Conservation (phyloP, 2,888 invertebrate species). For the Branchipolynoe longqiensis region DNA sequence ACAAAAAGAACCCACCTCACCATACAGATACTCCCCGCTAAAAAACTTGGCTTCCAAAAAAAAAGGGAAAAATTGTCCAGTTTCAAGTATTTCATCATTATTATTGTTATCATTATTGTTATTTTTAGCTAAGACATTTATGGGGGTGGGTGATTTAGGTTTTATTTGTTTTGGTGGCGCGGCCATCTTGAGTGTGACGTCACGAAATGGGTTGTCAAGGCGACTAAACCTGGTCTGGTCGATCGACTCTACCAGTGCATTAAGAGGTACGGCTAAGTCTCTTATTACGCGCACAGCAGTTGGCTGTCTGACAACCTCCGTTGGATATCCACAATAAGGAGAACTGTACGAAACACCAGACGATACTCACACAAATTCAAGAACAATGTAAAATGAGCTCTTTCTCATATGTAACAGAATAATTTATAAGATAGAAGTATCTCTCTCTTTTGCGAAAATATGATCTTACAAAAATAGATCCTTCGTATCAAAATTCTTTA, state of each 20-base stretch:
- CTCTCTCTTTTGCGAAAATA: constrained; percentile 64
- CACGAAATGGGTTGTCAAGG: constrained; percentile 44
- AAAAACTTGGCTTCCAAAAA: constrained; percentile 18
- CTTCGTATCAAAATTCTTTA: constrained; percentile 65
- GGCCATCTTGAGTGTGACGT: constrained; percentile 55
- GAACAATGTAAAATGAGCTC: constrained; percentile 60
- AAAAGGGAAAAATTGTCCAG: constrained; percentile 38
- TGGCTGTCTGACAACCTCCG: constrained; percentile 51
- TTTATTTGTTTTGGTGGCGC: constrained; percentile 43
- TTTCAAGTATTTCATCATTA: too few relatives aligned
- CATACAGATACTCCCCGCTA: neutral
- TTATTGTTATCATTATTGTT: neutral
- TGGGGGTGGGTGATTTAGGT: too few relatives aligned
- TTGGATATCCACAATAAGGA: constrained; percentile 59
- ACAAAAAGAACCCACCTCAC: too few relatives aligned
- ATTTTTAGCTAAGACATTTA: constrained; percentile 34
- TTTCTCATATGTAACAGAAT: constrained; percentile 62
- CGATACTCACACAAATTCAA: constrained; percentile 63
- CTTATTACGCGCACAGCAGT: constrained; percentile 9
- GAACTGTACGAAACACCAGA: constrained; percentile 62
- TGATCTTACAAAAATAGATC: constrained; percentile 65
- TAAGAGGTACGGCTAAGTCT: constrained; percentile 44
- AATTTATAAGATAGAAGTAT: constrained; percentile 64
- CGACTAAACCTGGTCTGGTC: constrained; percentile 33
- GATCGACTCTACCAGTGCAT: constrained; percentile 42